A percentile compares a stretch with the other conserved stretches of the same genome.
Evolutionary conservation across 2,797 vertebrate species (phyloP).

Genomic region (Neosilurus hyrtlii): DNA sequence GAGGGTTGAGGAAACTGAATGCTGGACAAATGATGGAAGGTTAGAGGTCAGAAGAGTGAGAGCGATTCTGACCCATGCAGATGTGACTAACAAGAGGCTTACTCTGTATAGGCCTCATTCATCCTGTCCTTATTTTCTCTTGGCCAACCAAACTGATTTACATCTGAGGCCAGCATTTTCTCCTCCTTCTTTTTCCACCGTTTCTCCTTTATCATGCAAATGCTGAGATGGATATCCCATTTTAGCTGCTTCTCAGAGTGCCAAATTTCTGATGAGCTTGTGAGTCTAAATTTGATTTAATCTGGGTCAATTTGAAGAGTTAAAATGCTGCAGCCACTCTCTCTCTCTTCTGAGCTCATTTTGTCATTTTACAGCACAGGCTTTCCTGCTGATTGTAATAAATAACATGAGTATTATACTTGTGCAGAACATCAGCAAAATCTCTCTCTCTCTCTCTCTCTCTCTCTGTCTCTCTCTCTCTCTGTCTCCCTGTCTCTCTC

Average conservation of each 20-base stretch:
- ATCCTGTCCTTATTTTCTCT: conserved; percentile 41
- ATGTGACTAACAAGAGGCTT: conserved; percentile 35
- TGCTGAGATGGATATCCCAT: conserved; percentile 66
- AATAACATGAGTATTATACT: conserved; percentile 37
- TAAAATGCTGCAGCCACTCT: conserved; percentile 47
- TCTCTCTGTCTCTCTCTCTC: conserved; percentile 18
- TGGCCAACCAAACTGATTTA: conserved; percentile 44
- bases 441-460: conserved; percentile 34
- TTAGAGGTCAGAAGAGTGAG: conserved; percentile 7
- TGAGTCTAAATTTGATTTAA: conserved; percentile 68
- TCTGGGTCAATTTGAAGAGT: conserved; percentile 63
- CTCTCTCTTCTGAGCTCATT: conserved; percentile 44
- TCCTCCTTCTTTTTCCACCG: conserved; percentile 62
- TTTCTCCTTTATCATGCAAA: conserved; percentile 73
- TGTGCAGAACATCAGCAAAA: conserved; percentile 44
- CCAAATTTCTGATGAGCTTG: conserved; percentile 69
- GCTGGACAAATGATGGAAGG: conserved; percentile 8
- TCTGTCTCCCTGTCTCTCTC: conserved; percentile 27
- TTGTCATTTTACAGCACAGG: conserved; percentile 41
- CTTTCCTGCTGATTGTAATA: conserved; percentile 53
- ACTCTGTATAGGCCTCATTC: conserved; percentile 28
- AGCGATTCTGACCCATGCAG: conserved; percentile 20
- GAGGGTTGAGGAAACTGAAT: conserved; percentile 12
- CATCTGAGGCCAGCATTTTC: conserved; percentile 46
- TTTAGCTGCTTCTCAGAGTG: conserved; percentile 61